Conservation (phyloP, 2,888 invertebrate species). For the Sarcophaga subvicina region DNA sequence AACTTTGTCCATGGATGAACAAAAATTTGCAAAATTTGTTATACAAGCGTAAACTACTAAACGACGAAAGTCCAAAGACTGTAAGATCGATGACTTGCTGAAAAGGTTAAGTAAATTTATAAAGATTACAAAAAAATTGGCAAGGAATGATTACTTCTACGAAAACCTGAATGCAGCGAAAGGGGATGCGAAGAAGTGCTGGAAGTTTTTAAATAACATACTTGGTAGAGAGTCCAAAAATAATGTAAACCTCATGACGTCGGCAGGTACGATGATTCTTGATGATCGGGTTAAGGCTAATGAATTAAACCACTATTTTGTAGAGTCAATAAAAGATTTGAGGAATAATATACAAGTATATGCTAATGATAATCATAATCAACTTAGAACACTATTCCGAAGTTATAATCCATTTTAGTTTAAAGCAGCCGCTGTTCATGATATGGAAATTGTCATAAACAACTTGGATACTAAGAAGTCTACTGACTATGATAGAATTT, state of each 20-base stretch:
- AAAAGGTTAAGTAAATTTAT: background rate
- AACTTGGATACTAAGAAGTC: background rate
- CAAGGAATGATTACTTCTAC: background rate
- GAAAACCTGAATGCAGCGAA: background rate
- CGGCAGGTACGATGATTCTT: background rate
- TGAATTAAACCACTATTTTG: background rate
- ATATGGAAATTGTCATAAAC: background rate
- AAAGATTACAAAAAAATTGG: background rate
- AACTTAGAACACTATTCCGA: background rate
- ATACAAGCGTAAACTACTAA: constrained; percentile 2
- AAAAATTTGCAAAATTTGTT: background rate
- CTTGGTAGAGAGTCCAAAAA: background rate
- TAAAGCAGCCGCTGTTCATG: background rate
- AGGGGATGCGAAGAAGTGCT: constrained; percentile 11
- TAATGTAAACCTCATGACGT: background rate
- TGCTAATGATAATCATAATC: background rate
- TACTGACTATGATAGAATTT: constrained; percentile 10
- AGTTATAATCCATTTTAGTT: background rate
- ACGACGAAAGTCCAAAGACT: background rate
- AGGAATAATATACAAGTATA: background rate
- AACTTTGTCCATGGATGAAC: constrained; percentile 16
- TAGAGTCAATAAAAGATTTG: background rate
- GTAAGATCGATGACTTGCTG: background rate
- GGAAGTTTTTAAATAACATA: constrained; percentile 14
- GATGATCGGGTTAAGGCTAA: background rate